Conservation (phyloP, 2,797 vertebrate species). For the Dendrocincla tyrannina region DNA sequence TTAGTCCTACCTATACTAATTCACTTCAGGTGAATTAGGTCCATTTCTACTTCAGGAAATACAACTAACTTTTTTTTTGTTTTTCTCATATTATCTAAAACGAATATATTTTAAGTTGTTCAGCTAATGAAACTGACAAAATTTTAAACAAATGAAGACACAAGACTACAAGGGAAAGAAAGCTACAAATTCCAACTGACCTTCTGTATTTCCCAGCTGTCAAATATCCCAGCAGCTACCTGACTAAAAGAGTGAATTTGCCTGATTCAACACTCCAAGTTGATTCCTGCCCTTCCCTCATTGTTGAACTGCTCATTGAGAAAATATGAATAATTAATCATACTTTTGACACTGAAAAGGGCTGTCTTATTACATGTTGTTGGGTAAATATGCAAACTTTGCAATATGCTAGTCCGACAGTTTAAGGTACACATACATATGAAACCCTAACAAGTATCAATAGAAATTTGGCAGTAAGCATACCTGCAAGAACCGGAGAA, state of each 20-base stretch:
- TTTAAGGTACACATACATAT: background rate
- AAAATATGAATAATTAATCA: conserved; percentile 33
- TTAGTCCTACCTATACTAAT: background rate
- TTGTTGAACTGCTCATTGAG: background rate
- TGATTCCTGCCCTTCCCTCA: background rate
- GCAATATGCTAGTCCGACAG: background rate
- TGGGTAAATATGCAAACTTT: conserved; percentile 2
- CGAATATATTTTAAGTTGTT: background rate
- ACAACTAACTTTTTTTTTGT: background rate
- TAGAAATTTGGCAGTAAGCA: background rate
- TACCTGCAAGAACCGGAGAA: background rate
- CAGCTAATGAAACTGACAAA: background rate
- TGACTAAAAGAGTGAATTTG: background rate
- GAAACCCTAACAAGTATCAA: background rate
- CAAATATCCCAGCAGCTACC: background rate
- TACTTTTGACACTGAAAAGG: background rate
- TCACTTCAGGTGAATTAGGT: background rate
- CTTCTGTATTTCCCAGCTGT: background rate
- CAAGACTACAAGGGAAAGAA: background rate
- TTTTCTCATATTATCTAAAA: background rate
- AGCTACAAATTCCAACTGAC: background rate
- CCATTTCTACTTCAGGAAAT: background rate
- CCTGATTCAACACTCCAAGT: background rate
- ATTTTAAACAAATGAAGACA: conserved; percentile 24
- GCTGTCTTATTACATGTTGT: background rate